Base-by-base conservation (phyloP, 2,113 vertebrate species). In the Hippocampus zosterae region DNA sequence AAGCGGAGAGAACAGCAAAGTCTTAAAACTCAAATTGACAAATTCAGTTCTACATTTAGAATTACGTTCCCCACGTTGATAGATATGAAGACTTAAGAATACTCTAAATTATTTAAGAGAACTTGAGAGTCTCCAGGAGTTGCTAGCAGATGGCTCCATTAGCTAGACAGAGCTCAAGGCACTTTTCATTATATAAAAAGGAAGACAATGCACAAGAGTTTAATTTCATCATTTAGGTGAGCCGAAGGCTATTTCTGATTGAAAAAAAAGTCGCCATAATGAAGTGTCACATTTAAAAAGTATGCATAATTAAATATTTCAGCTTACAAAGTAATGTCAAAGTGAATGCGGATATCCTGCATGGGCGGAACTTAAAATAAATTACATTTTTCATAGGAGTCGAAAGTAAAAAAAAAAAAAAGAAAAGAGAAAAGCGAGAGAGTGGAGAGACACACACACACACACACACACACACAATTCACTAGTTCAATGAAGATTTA, bases 131-230 rank as follows among this genome's bases (percentile, higher is more conserved):
- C 66, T 75, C 65, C 66, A 85, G 80, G 56, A 76, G 69, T 59
- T 79, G 64, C 79, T 55, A 73, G 71, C 78, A 85, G 83, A 83
- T 74, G 80, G 78, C 62, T 84, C 75, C 73, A 74, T 79, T 76
- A 81, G 70, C 68, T 63, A 73, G 52, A 75, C 67, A 80, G 68
- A 72, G 33, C 57, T 70, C 73, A 50, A 72, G 67, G 83, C 75
- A 75, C 23, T 73, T 84, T 83, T 84, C 74, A 83, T 80, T 82
- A 79, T 80, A 44, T 67, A 76, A 69, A 71, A 61, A 46, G 68
- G 13, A 87, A 69, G 72, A 80, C 59, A 52, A 67, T 72, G 65
- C 70, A 67, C 48, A 75, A 61, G 53, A 71, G 67, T 61, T 57
- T 52, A 50, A 71, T 71, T 63, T 41, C 68, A 37, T 69, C 44